Conservation (phyloP, 2,888 invertebrate genomes). For the Blastobasis lacticolella region DNA sequence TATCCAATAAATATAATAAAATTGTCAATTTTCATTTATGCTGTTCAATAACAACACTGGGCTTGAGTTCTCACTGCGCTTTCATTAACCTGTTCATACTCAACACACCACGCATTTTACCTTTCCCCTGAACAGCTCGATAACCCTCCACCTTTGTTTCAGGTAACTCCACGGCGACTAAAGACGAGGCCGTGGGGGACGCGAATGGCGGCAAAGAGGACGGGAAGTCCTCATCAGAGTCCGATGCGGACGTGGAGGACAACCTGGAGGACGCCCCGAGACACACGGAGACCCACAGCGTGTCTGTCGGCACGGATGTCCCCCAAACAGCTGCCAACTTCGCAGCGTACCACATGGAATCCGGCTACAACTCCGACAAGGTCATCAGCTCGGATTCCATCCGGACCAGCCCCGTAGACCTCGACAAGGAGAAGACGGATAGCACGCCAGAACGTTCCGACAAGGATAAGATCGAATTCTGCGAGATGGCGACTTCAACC, state of each 20-base stretch:
- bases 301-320: constrained; percentile 39
- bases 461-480: constrained; percentile 71
- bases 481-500: constrained; percentile 51
- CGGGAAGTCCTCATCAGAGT: constrained; percentile 77
- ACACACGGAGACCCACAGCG: constrained; percentile 35
- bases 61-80: too few relatives aligned
- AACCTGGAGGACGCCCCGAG: constrained; percentile 77
- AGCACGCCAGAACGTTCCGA: constrained; percentile 73
- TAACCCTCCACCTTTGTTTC: constrained; percentile 18
- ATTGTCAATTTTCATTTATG: too few relatives aligned
- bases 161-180: constrained; percentile 53
- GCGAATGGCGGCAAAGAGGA: constrained; percentile 54
- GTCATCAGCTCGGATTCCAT: constrained; percentile 64
- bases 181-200: constrained; percentile 40
- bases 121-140: too few relatives aligned
- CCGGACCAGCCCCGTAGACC: constrained; percentile 59
- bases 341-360: constrained; percentile 74
- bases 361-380: constrained; percentile 78
- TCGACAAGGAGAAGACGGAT: constrained; percentile 72
- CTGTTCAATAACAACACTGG: too few relatives aligned
- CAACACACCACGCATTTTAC: too few relatives aligned
- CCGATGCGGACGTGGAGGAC: constrained; percentile 88
- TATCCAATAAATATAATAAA: too few relatives aligned
- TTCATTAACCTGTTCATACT: background rate
- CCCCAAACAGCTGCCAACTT: constrained; percentile 62